phyloP scores from a whole-genome alignment of 2,797 vertebrate genomes.

The Dermochelys coriacea region DNA sequence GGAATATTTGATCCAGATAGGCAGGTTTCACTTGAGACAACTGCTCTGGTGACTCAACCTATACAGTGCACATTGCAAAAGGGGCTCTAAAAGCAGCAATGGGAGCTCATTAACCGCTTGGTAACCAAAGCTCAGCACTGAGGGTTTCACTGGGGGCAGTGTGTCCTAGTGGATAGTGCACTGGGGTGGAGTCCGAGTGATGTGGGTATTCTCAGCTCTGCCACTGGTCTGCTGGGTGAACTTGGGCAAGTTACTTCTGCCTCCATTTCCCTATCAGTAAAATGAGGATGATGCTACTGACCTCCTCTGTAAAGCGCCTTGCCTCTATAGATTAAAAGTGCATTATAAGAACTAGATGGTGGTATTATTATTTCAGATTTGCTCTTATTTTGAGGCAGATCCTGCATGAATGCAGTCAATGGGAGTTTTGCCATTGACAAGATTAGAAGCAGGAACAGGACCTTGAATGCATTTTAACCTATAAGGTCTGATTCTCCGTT shows the following conservation, averaged over 20 bases:
- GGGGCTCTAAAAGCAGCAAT: accelerated
- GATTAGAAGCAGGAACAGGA: accelerated
- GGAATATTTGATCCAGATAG: neutral
- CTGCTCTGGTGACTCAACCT: neutral
- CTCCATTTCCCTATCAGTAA: neutral
- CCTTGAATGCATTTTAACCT: neutral
- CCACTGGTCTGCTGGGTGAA: neutral
- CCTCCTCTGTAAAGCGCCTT: neutral
- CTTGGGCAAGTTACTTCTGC: neutral
- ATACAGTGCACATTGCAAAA: neutral
- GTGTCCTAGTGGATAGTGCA: neutral
- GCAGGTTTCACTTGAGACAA: accelerated
- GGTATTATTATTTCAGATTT: neutral
- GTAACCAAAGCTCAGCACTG: neutral
- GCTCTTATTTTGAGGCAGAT: neutral
- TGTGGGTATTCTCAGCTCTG: accelerated
- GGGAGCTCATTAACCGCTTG: neutral
- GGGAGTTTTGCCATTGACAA: neutral
- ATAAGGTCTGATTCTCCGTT: neutral
- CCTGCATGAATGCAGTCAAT: neutral
- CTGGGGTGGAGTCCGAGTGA: neutral
- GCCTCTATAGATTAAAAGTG: neutral
- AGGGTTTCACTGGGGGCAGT: neutral
- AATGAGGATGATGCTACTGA: neutral
- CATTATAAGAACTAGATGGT: neutral